Conservation (phyloP, 2,888 invertebrate genomes). For the Oscheius sp. region DNA sequence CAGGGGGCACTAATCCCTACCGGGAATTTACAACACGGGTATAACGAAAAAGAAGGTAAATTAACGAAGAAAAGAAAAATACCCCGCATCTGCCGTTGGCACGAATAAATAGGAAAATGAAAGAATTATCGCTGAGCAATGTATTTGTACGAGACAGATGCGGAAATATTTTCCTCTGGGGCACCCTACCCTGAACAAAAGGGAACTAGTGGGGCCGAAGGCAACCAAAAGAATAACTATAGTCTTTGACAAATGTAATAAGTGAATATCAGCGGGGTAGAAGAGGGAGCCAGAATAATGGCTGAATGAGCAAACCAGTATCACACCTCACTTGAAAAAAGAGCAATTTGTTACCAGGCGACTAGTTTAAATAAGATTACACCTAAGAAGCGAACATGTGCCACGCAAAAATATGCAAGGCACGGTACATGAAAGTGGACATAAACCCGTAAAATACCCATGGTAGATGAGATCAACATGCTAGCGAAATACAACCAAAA, state of each 20-base stretch:
- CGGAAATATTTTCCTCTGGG: neutral
- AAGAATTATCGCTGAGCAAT: neutral
- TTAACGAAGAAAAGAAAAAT: slow-evolving; percentile 1
- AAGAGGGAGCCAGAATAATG: neutral
- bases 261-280: neutral
- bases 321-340: neutral
- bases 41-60: no score
- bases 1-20: no score
- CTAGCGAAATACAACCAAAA: slow-evolving; percentile 2
- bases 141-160: no score
- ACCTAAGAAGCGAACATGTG: neutral
- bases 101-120: neutral
- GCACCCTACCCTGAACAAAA: slow-evolving; percentile 28
- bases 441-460: slow-evolving; percentile 17
- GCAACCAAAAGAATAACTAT: slow-evolving; percentile 6
- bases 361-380: neutral
- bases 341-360: neutral
- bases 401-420: neutral
- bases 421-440: neutral
- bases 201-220: slow-evolving; percentile 11
- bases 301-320: slow-evolving; percentile 11
- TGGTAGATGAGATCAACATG: slow-evolving; percentile 25
- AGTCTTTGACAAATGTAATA: neutral
- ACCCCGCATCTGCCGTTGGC: neutral
- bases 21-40: no score